Percentiles rank a stretch among this genome's conserved stretches.
Conservation (phyloP, 2,888 invertebrate species). For the Lissocephala sabroskyi region DNA sequence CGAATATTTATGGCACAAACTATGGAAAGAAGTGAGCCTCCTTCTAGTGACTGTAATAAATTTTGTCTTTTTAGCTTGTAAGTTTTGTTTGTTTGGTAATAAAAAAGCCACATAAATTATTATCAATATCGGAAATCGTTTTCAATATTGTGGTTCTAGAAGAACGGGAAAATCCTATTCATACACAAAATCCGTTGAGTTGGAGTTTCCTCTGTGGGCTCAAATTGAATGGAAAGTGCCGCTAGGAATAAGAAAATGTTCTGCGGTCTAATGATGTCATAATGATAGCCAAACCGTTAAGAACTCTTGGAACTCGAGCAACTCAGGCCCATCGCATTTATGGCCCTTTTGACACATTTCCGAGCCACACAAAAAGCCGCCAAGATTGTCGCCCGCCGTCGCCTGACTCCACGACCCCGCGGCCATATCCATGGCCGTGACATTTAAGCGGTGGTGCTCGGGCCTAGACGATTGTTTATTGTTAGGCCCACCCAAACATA, state of each 20-base stretch:
- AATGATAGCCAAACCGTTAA: constrained; percentile 35
- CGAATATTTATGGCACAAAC: constrained; percentile 34
- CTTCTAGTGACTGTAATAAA: too few species aligned
- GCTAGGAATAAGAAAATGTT: too few species aligned
- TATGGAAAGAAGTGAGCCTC: constrained; percentile 25
- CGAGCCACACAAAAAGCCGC: not conserved
- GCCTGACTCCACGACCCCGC: constrained; percentile 26
- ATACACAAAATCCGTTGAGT: too few species aligned
- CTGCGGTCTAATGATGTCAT: not conserved
- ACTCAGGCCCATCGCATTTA: constrained; percentile 16
- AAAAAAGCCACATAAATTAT: too few species aligned
- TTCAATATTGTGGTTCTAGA: not conserved
- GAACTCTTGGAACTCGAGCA: constrained; percentile 6
- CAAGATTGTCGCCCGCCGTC: too few species aligned
- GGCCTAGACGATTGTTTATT: not conserved
- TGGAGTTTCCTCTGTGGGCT: not conserved
- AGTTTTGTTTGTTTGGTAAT: not conserved
- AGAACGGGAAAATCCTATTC: too few species aligned
- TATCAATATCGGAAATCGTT: not conserved
- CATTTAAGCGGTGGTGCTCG: constrained; percentile 11
- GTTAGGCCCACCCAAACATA: too few species aligned
- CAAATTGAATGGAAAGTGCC: constrained; percentile 2
- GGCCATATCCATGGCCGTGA: constrained; percentile 20
- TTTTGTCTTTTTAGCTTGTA: not conserved
- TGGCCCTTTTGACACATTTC: constrained; percentile 27